Evolutionary conservation across 2,113 vertebrate genomes (phyloP).

Genomic region (Ceyx margarethae): DNA sequence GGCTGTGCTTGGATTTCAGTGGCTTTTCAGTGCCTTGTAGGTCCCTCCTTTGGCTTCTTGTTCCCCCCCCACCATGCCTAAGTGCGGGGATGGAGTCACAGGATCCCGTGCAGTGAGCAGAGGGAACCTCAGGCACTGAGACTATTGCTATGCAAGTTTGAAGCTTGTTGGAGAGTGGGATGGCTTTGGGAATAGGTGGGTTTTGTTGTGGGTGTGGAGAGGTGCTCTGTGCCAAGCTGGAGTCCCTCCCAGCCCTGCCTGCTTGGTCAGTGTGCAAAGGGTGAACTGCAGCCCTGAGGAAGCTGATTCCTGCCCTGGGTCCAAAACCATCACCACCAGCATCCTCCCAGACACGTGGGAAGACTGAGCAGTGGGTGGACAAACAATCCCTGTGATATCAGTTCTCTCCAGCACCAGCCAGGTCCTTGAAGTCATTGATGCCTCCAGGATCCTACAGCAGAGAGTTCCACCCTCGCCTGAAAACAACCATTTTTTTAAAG

Average conservation of each 20-base stretch:
- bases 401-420: neutral
- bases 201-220: neutral
- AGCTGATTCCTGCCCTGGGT: neutral
- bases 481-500: neutral
- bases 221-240: neutral
- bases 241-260: neutral
- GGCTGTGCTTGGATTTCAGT: neutral
- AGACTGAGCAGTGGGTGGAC: neutral
- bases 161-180: neutral
- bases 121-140: neutral
- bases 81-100: neutral
- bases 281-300: neutral
- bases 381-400: neutral
- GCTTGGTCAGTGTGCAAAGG: accelerated
- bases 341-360: neutral
- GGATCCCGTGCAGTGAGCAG: neutral
- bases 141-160: neutral
- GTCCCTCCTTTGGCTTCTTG: neutral
- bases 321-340: too few species aligned
- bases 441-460: neutral
- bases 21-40: neutral
- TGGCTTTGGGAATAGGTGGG: accelerated
- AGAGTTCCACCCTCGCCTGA: neutral
- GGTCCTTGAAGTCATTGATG: neutral
- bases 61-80: accelerated